These are phyloP conservation scores for Malacosoma neustria DNA, from an alignment of 2,888 invertebrate genomes.

Conservation along the genomic window DNA sequence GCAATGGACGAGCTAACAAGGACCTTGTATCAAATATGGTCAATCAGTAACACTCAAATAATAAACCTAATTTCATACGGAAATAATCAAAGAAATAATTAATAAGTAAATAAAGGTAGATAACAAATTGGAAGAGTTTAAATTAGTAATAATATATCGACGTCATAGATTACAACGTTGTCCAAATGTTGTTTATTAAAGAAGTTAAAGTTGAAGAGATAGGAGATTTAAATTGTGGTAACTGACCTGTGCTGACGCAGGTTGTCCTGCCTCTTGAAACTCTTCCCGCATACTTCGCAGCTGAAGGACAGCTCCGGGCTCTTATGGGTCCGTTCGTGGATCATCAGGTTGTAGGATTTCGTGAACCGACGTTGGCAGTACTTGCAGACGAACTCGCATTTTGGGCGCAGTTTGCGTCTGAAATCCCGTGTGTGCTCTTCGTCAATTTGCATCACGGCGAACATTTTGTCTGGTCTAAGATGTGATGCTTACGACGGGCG, in stretches of 20 bases:
- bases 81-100: no score
- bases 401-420: constrained; percentile 91
- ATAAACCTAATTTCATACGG: no score
- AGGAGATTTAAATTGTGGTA: no score
- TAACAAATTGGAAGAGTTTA: no score
- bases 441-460: constrained; percentile 93
- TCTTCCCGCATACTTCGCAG: constrained; percentile 98
- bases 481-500: constrained; percentile 66
- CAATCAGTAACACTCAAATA: no score
- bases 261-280: constrained; percentile 98
- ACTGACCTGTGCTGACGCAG: constrained; percentile 93
- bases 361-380: constrained; percentile 98
- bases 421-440: constrained; percentile 90
- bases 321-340: constrained; percentile 98
- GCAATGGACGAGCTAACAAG: no score
- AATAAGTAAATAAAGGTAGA: no score
- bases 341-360: constrained; percentile 98
- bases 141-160: no score
- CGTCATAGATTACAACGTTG: no score
- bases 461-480: constrained; percentile 80
- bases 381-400: constrained; percentile 99
- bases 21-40: no score
- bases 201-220: no score
- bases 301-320: constrained; percentile 96
- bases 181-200: no score